Conservation (phyloP, 2,888 invertebrate species). For the Drosophila multiciliata region DNA sequence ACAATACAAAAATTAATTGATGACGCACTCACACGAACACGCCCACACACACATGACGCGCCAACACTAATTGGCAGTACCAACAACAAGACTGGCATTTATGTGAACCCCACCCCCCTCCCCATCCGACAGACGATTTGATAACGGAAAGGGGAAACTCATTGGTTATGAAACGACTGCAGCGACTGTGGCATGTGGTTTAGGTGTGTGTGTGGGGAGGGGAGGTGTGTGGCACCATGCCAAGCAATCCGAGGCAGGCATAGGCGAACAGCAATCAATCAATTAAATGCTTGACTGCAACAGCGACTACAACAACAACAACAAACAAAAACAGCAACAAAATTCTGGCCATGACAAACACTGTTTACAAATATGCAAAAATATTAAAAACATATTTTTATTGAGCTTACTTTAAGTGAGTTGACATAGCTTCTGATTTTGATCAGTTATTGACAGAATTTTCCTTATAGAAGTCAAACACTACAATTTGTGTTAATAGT, state of each 20-base stretch:
- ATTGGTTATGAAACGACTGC: slow-evolving; percentile 64
- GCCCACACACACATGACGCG: slow-evolving; percentile 40
- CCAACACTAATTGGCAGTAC: slow-evolving; percentile 74
- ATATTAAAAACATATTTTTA: slow-evolving; percentile 55
- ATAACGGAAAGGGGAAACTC: slow-evolving; percentile 49
- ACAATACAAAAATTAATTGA: slow-evolving; percentile 75
- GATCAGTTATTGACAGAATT: neutral
- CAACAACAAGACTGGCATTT: slow-evolving; percentile 36
- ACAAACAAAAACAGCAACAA: slow-evolving; percentile 10
- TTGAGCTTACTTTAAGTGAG: slow-evolving; percentile 18
- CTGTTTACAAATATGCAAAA: slow-evolving; percentile 34
- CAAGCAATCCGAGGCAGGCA: slow-evolving; percentile 66
- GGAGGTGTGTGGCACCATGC: slow-evolving; percentile 23
- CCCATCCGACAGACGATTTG: slow-evolving; percentile 64
- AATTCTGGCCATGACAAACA: slow-evolving; percentile 38
- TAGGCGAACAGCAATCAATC: slow-evolving; percentile 77
- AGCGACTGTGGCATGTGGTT: slow-evolving; percentile 6
- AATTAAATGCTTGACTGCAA: slow-evolving; percentile 74
- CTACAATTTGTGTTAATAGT: neutral
- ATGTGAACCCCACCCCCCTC: slow-evolving; percentile 24
- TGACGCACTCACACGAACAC: slow-evolving; percentile 46
- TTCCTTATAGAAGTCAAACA: neutral
- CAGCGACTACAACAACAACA: slow-evolving; percentile 9
- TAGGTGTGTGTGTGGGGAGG: neutral
- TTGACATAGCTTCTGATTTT: neutral